phyloP scores from a whole-genome alignment of 2,797 vertebrate species.

The Scarus forsteni region DNA sequence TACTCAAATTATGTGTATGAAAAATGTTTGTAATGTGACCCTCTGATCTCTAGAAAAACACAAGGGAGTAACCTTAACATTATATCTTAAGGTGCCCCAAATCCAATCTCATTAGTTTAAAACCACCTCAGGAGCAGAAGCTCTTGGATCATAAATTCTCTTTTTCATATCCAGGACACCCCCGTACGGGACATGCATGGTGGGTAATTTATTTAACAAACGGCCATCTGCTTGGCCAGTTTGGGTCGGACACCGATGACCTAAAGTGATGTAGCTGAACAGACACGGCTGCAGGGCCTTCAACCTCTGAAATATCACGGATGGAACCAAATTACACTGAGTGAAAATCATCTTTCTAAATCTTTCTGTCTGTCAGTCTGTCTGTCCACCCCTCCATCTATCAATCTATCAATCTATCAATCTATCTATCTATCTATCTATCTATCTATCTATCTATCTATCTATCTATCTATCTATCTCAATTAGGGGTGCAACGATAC shows the following conservation, averaged over 20 bases:
- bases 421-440: no score
- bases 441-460: no score
- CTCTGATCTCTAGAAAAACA: no score
- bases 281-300: conserved; percentile 19
- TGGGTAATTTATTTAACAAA: conserved; percentile 73
- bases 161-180: conserved; percentile 38
- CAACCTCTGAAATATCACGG: neutral
- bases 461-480: no score
- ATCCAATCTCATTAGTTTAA: conserved; percentile 23
- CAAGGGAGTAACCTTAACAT: no score
- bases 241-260: conserved; percentile 54
- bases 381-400: no score
- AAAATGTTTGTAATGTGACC: no score
- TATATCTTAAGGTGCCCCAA: neutral
- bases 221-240: conserved; percentile 73
- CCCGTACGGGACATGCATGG: conserved; percentile 32
- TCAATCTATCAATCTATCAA: no score
- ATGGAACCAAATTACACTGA: neutral
- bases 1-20: no score
- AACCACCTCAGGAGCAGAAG: conserved; percentile 53
- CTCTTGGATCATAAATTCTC: conserved; percentile 7
- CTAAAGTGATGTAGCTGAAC: conserved; percentile 45
- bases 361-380: no score
- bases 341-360: no score
- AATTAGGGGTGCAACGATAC: no score